Evolutionary conservation across 2,888 invertebrate species (phyloP), one percentile per base, ranked within the genome.

Genomic region (Drosophila borborema): DNA sequence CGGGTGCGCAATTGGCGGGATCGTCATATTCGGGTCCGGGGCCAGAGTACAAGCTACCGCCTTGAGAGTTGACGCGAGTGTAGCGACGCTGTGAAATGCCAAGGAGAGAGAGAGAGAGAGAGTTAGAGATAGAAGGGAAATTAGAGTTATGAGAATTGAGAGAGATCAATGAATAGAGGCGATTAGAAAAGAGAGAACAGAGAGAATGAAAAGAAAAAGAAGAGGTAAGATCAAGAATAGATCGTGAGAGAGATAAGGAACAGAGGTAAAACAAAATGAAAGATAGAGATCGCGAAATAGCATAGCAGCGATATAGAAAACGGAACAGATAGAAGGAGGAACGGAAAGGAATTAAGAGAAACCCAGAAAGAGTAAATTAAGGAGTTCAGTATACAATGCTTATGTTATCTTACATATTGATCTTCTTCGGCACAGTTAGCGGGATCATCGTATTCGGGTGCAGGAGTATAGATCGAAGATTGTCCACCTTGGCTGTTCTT

Each of bases 401-500:
- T 12, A 14, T 16, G 3, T 2, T 3, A 7, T 34, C 93, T 93
- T 92, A 95, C 97, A 93, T 98, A 98, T 94, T 97, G 97, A 93
- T 98, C 97, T 92, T 98, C 98, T 81, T 97, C 97, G 81, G 97
- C 97, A 93, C 97, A 97, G 91, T 98, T 98, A 67, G 98, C 97
- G 49, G 98, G 98, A 93, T 98, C 98, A 93, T 98, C 98, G 93
- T 98, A 98, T 94, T 98, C 98, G 66, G 98, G 97, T 40, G 96
- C 96, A 74, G 96, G 96, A 38, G 96, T 96, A 91, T 97, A 97
- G 92, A 96, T 96, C 87, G 96, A 96, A 86, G 97, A 97, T 89
- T 96, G 96, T 83, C 97, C 97, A 92, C 96, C 96, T 87, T 96
- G 96, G 12, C 96, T 96, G 93, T 97, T 95, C 93, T 95, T 95